Evolutionary conservation across 2,113 vertebrate species (phyloP).

Genomic region (Hemiprocne comata): DNA sequence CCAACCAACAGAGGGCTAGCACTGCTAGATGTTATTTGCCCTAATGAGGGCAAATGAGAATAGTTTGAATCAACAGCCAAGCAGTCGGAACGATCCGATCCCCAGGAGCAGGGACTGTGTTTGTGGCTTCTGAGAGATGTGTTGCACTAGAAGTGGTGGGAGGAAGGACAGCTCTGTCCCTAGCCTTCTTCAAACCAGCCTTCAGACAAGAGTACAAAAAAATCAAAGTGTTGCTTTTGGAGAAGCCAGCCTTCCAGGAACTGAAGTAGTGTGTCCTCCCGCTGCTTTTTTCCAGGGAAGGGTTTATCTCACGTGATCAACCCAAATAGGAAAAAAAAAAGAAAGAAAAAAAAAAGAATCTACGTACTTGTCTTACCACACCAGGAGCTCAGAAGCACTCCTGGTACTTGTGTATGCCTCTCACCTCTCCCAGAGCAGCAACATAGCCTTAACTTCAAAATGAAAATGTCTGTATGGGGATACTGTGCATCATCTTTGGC

Average conservation of each 20-base stretch:
- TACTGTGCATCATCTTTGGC: neutral
- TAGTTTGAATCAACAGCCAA: neutral
- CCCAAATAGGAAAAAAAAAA: neutral
- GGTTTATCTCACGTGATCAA: neutral
- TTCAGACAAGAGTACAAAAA: neutral
- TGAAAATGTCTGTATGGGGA: fast-evolving
- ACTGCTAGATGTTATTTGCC: neutral
- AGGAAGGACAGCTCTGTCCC: neutral
- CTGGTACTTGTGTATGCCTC: neutral
- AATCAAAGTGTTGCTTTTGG: neutral
- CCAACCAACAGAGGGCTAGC: neutral
- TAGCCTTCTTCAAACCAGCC: neutral
- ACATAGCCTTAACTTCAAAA: neutral
- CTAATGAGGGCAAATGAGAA: neutral
- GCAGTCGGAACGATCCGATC: neutral
- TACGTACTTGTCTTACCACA: neutral
- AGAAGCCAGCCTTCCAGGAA: neutral
- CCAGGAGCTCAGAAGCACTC: neutral
- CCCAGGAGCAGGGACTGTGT: neutral
- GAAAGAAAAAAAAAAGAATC: neutral
- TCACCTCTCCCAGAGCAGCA: neutral
- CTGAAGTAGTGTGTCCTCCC: neutral
- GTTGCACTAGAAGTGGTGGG: neutral
- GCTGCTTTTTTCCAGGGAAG: neutral
- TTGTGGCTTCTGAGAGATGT: neutral